phyloP scores from a whole-genome alignment of 2,113 vertebrate species.

The Noctilio leporinus region DNA sequence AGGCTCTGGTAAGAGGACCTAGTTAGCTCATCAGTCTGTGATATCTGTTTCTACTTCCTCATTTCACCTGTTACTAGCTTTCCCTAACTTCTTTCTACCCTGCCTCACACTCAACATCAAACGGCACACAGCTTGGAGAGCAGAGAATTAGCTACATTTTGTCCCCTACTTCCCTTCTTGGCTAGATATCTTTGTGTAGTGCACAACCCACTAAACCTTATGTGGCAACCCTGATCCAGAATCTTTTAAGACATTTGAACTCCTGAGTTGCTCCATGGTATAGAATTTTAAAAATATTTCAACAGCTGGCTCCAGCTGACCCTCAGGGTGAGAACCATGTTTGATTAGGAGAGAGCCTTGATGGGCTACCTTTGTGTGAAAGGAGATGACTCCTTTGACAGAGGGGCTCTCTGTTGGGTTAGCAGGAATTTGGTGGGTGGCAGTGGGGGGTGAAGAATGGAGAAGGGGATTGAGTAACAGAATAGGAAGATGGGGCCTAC shows the following conservation, averaged over 20 bases:
- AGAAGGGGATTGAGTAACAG: neutral
- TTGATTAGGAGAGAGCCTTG: neutral
- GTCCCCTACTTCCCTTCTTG: neutral
- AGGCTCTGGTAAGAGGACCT: neutral
- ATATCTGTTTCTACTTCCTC: neutral
- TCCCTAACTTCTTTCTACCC: neutral
- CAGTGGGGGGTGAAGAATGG: too few species aligned
- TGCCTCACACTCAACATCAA: neutral
- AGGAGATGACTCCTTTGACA: neutral
- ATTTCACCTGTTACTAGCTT: neutral
- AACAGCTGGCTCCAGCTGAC: neutral
- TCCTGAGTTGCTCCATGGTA: neutral
- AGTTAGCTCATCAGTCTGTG: neutral
- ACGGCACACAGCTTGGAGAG: neutral
- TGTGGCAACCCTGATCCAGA: neutral
- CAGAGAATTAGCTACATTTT: neutral
- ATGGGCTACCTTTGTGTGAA: neutral
- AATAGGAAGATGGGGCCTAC: fast-evolving
- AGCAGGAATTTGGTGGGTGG: neutral
- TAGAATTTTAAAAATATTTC: neutral
- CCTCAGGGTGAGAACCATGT: neutral
- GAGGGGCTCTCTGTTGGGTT: neutral
- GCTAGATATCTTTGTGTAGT: neutral
- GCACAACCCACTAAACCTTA: neutral
- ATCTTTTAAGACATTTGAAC: neutral